Evolutionary conservation across 2,888 invertebrate species (phyloP).

Genomic region (Yponomeuta evonymella): DNA sequence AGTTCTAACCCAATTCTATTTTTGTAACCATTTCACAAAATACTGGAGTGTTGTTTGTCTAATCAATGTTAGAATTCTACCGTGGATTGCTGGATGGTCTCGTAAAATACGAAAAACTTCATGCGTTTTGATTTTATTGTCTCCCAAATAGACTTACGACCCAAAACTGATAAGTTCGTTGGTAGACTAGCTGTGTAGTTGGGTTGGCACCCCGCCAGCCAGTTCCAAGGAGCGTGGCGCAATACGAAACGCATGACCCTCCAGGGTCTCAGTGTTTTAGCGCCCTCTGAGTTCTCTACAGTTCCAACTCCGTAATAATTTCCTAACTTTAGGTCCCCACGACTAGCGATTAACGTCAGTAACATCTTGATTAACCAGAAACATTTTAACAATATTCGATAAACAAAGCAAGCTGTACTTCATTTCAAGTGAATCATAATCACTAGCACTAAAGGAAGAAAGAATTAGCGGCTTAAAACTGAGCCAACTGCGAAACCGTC

Average conservation of each 20-base stretch:
- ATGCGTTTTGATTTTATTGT: background rate
- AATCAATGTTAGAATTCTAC: background rate
- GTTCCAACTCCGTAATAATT: background rate
- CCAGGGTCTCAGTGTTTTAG: background rate
- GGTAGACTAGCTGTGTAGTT: slow-evolving; percentile 3
- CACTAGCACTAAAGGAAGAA: background rate
- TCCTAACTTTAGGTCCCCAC: background rate
- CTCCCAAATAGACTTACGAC: slow-evolving; percentile 2
- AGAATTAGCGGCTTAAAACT: background rate
- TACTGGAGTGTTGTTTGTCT: background rate
- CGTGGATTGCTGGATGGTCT: background rate
- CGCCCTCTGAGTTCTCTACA: background rate
- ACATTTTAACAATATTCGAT: background rate
- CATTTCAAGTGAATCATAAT: background rate
- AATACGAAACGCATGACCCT: background rate
- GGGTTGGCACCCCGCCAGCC: background rate
- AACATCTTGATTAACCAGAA: background rate
- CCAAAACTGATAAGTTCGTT: slow-evolving; percentile 5
- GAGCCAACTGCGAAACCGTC: background rate
- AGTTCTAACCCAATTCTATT: too few relatives aligned
- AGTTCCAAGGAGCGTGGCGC: background rate
- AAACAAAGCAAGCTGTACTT: background rate
- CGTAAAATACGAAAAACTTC: background rate
- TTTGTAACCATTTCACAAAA: too few relatives aligned
- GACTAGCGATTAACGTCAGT: background rate